phyloP scores from a whole-genome alignment of 1,140 invertebrate species.

The Diachasma alloeum region DNA sequence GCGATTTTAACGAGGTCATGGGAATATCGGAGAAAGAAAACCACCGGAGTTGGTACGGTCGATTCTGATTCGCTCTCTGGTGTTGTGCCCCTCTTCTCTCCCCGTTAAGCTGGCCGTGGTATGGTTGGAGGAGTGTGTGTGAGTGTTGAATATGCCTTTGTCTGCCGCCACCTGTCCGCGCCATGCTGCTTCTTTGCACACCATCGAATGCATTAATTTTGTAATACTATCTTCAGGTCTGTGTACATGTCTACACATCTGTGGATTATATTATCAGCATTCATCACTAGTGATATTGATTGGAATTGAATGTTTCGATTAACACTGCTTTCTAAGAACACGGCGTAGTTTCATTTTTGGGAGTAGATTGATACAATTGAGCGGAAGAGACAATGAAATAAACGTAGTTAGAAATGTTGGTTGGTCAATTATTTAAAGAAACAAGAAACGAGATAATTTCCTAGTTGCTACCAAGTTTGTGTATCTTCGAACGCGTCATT shows the following conservation, averaged over 20 bases:
- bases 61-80: conserved; percentile 25
- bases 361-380: too few species aligned
- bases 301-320: background rate
- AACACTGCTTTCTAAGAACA: background rate
- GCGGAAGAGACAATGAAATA: too few species aligned
- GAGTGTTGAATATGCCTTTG: conserved; percentile 29
- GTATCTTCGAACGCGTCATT: too few species aligned
- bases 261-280: background rate
- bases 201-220: conserved; percentile 24
- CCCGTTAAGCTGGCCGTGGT: background rate
- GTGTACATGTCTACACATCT: background rate
- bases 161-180: conserved; percentile 29
- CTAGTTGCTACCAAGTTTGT: too few species aligned
- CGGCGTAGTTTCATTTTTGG: too few species aligned
- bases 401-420: too few species aligned
- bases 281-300: background rate
- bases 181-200: conserved; percentile 18
- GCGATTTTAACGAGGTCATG: conserved; percentile 29
- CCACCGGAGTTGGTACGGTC: conserved; percentile 2
- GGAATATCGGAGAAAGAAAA: conserved; percentile 30
- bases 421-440: too few species aligned
- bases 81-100: background rate
- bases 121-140: background rate
- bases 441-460: too few species aligned
- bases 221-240: background rate